Percentiles rank a stretch among this genome's conserved stretches.
phyloP scores from a whole-genome alignment of 2,113 vertebrate species.

The Ptychochromis oligacanthus region DNA sequence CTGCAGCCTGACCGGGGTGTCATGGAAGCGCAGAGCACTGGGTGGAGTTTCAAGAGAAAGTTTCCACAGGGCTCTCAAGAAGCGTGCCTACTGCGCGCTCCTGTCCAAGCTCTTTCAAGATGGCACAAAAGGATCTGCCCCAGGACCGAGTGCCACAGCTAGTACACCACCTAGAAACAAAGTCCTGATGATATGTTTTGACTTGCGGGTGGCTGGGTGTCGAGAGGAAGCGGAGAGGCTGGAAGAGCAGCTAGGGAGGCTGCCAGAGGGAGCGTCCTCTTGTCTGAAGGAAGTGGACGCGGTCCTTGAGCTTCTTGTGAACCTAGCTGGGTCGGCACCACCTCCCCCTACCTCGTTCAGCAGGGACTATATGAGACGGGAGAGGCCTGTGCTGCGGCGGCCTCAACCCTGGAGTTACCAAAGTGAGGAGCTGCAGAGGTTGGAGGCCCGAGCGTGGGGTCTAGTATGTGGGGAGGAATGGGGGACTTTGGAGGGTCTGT shows the following conservation, averaged over 20 bases:
- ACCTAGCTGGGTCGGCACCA: conserved; percentile 88
- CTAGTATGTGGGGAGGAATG: conserved; percentile 85
- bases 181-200: conserved; percentile 93
- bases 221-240: conserved; percentile 87
- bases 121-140: conserved; percentile 35
- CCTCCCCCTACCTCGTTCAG: conserved; percentile 82
- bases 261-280: conserved; percentile 73
- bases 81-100: conserved; percentile 84
- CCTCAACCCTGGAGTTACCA: conserved; percentile 86
- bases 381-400: conserved; percentile 83
- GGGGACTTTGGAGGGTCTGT: conserved; percentile 79
- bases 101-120: conserved; percentile 89
- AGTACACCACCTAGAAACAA: conserved; percentile 87
- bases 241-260: conserved; percentile 85
- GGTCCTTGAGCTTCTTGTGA: conserved; percentile 88
- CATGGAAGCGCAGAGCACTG: conserved; percentile 80
- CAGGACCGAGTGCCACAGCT: conserved; percentile 19
- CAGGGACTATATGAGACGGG: conserved; percentile 86
- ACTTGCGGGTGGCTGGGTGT: conserved; percentile 88
- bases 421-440: conserved; percentile 84
- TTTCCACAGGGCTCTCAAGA: conserved; percentile 82
- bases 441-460: conserved; percentile 85
- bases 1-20: conserved; percentile 82
- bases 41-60: conserved; percentile 77
- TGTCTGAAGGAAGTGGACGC: conserved; percentile 81